Evolutionary conservation across 2,113 vertebrate genomes (phyloP).

Genomic region (Helogale parvula): DNA sequence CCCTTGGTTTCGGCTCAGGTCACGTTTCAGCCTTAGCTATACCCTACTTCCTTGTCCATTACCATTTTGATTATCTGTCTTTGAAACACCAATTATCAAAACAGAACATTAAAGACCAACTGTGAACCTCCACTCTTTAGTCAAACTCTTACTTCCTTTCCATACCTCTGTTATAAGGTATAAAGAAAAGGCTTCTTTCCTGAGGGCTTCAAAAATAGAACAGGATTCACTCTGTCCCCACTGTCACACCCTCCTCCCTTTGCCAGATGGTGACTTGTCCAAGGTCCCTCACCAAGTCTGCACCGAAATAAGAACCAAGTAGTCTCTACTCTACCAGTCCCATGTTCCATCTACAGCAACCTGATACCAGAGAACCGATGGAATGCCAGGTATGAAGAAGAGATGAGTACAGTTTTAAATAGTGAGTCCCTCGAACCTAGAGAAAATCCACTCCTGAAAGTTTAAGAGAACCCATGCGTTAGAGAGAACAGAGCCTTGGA

Average conservation of each 20-base stretch:
- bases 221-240: neutral
- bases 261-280: neutral
- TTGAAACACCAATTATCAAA: neutral
- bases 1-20: too few relatives aligned
- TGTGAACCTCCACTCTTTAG: neutral
- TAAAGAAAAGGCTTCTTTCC: neutral
- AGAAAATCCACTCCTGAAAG: neutral
- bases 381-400: neutral
- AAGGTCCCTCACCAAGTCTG: neutral
- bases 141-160: neutral
- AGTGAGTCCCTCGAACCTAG: neutral
- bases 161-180: neutral
- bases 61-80: slow-evolving; percentile 35
- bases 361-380: neutral
- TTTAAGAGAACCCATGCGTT: neutral
- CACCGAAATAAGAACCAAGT: neutral
- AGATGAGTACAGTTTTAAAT: neutral
- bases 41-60: neutral
- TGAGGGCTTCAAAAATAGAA: neutral
- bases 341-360: neutral
- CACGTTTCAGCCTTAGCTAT: neutral
- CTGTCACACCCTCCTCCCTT: neutral
- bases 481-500: neutral
- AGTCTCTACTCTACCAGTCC: neutral
- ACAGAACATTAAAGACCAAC: neutral